Evolutionary conservation across 2,113 vertebrate species (phyloP), one percentile per base, ranked within the genome.

Genomic region (Coryphaenoides rupestris): DNA sequence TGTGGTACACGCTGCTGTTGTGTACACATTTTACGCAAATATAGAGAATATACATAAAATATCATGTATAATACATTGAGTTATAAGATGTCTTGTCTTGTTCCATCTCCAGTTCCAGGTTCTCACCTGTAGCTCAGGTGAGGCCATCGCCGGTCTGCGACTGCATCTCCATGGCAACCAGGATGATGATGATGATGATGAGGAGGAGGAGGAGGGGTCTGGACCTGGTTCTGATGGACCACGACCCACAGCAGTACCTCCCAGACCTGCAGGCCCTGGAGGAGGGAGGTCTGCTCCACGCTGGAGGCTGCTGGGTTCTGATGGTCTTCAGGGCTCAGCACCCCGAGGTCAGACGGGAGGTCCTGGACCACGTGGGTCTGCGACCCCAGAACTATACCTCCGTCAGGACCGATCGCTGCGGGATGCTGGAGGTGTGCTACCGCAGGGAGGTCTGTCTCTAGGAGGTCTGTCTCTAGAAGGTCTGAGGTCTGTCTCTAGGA

Each of bases 171-270:
- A 40, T 3, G 67, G 72, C 14, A 19, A 50, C 19, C 22, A 64
- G 13, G 12, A 55, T n/a, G 63, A 13, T 3, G 3, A 26, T 16
- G 6, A 9, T 7, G 52, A 22, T 68, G 0, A 46, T n/a, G 63
- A 13, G 24, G 3, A 26, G n/a, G 6, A 9, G 12, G 52, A 22
- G 69, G 0, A 46, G 53, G 5, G 59, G 54, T 0, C 59, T 89
- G 45, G 54, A 66, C 52, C 74, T 91, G 58, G 74, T 90, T 22
- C 65, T 91, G 46, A 89, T 91, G 86, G 87, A 90, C 68, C 86
- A 89, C 0, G 62, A 88, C 28, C 77, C 76, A 13, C 65, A 68
- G 26, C 77, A 72, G 58, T 87, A 89, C 69, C 83, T 90, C 3
- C 22, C 66, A 14, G 85, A 88, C 60, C 75, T 92, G 55, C 72